Evolutionary conservation across 2,113 vertebrate genomes (phyloP), one percentile per base, ranked within the genome.

Genomic region (Calcarius ornatus): DNA sequence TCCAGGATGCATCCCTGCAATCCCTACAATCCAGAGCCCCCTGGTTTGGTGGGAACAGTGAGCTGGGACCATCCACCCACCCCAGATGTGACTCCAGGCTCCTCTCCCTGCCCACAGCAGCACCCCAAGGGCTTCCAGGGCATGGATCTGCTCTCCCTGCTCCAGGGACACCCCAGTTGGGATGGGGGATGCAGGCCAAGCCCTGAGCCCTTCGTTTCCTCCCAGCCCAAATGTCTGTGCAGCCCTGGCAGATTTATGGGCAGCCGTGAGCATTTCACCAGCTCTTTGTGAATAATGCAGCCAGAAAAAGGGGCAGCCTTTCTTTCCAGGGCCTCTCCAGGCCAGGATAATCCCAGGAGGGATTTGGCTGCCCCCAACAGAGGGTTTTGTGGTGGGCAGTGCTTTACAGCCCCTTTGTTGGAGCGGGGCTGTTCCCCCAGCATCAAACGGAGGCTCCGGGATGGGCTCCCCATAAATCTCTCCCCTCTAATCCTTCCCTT

Each of bases 391-490:
- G 73, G 69, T 93, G 90, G 90, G 86, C 95, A 68, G 53, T 28
- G 84, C 84, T 91, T 90, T 82, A 35, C 77, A 70, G 93, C 91
- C 90, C 87, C 85, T 96, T 88, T 95, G 87, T 88, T 60, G 30
- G 77, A 66, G 81, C 6, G 0, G 71, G 83, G 72, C 95, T 54
- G 35, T 10, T 91, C 89, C 77, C 78, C 69, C 90, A 77, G 54
- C 93, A 84, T 91, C 95, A 82, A 95, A 68, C 10, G 24, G 89
- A 90, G 72, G 72, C 85, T 92, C 91, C 0, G 14, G 93, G 91
- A 94, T 92, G 85, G 92, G 92, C 85, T 83, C 33, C 22, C 88
- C 86, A 94, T 95, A 97, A 97, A 97, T 96, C 94, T 93, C 77
- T 71, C 68, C 33, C 20, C 68, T 71, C 45, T 90, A 93, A 96